phyloP scores from a whole-genome alignment of 2,113 vertebrate genomes.

The Bostrychus sinensis region DNA sequence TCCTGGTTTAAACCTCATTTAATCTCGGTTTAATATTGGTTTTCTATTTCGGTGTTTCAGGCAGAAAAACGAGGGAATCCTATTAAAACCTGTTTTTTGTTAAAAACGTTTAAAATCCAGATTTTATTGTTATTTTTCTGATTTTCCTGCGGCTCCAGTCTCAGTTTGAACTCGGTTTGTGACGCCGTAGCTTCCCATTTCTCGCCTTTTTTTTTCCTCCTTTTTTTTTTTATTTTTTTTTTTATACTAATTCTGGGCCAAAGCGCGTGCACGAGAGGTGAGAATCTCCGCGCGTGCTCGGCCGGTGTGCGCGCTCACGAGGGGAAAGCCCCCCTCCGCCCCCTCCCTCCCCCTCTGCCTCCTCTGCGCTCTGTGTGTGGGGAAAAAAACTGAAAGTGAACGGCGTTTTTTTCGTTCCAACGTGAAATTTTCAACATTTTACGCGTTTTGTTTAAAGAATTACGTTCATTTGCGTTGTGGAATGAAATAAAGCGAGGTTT shows the following conservation, averaged over 20 bases:
- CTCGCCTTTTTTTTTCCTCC: not conserved
- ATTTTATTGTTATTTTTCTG: too few species aligned
- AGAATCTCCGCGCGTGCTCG: constrained; percentile 1
- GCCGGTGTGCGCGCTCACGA: not conserved
- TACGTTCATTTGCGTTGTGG: too few species aligned
- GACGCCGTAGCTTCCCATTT: not conserved
- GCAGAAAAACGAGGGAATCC: too few species aligned
- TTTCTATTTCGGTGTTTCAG: too few species aligned
- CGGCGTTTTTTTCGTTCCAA: not conserved
- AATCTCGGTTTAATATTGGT: not conserved
- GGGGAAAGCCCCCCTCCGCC: constrained; percentile 1
- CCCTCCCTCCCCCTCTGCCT: not conserved
- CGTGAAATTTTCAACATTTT: not conserved
- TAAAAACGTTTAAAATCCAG: too few species aligned
- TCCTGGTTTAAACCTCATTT: not conserved
- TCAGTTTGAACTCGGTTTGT: not conserved
- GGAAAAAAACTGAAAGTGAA: not conserved
- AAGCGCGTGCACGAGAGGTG: not conserved
- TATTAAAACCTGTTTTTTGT: too few species aligned
- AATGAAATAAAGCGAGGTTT: too few species aligned
- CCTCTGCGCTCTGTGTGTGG: not conserved
- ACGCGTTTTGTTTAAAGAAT: not conserved
- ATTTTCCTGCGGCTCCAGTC: too few species aligned
- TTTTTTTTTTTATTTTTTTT: not conserved
- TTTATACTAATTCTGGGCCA: constrained; percentile 2